Evolutionary conservation across 2,113 vertebrate species (phyloP), one percentile per base, ranked within the genome.

Genomic region (Riparia riparia): DNA sequence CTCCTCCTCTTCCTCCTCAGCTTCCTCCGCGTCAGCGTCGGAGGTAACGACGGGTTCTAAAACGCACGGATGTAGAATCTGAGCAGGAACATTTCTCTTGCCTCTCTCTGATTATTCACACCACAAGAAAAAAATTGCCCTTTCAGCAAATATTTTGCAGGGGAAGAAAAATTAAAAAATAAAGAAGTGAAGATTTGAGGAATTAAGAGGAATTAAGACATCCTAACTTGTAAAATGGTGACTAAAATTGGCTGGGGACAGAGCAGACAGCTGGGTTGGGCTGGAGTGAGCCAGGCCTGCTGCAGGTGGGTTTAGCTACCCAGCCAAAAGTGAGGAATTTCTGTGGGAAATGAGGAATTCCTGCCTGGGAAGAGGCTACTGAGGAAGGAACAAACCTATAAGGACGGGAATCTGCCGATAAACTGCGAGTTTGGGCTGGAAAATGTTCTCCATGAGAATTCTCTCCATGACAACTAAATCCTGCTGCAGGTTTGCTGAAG

Each of bases 391-490:
- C 96, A 50, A 97, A 99, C 99, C 99, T 97, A 9, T 86, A 11
- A 99, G 95, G 39, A 98, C 28, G 6, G 98, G 98, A 39, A 99
- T 92, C 71, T 98, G 98, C 56, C 98, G 98, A 95, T 99, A 99
- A 74, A 97, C 97, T 79, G 99, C 99, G 32, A 99, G 97, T 71
- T 98, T 98, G 49, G 97, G 95, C 29, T 99, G 99, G 57, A 98
- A 98, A 81, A 97, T 96, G 77, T 99, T 99, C 83, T 98, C 96
- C 95, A 99, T 97, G 39, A 99, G 72, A 79, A 97, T 96, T 53
- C 98, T 98, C 96, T 99, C 99, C 98, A 99, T 98, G 70, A 98
- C 97, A 91, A 98, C 96, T 37, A 99, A 97, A 77, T 96, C 82
- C 45, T 98, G 97, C 17, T 97, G 97, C 86, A 99, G 98, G 29